Conservation (phyloP, 2,888 invertebrate species). For the Heliconius sara region DNA sequence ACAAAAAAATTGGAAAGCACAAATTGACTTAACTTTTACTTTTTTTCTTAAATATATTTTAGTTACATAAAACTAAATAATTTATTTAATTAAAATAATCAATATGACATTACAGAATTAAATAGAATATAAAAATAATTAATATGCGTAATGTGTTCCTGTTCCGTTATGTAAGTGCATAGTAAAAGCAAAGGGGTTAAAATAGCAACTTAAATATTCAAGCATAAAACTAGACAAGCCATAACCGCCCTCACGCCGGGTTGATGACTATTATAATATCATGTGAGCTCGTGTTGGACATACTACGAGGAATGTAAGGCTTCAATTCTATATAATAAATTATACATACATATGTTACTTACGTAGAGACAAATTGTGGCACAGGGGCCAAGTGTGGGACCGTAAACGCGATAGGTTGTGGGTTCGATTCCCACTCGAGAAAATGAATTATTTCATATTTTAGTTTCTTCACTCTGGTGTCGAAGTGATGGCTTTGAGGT, state of each 20-base stretch:
- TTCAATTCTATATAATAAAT: slow-evolving; percentile 6
- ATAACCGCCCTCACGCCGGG: slow-evolving; percentile 3
- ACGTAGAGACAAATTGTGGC: too few species aligned
- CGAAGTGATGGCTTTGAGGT: too few species aligned
- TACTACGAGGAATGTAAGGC: slow-evolving; percentile 16
- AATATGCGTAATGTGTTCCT: background rate
- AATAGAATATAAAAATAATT: background rate
- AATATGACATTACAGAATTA: background rate
- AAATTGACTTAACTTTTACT: too few species aligned
- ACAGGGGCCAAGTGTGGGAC: too few species aligned
- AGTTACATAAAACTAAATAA: too few species aligned
- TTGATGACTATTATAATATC: slow-evolving; percentile 19
- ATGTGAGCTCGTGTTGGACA: slow-evolving; percentile 17
- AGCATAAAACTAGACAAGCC: slow-evolving; percentile 19
- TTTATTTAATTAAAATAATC: background rate
- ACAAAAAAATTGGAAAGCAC: too few species aligned
- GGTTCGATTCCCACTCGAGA: too few species aligned
- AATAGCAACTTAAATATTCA: slow-evolving; percentile 26
- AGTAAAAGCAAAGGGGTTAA: slow-evolving; percentile 10
- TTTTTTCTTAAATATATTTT: too few species aligned
- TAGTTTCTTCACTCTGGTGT: too few species aligned
- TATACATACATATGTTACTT: too few species aligned
- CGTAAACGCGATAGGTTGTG: too few species aligned
- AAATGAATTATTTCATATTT: too few species aligned
- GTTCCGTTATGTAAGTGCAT: background rate